A percentile compares a stretch with the other conserved stretches of the same genome.
These are phyloP conservation scores for Rhabditoides inermis DNA, from an alignment of 2,888 invertebrate species.

Conservation along the genomic window DNA sequence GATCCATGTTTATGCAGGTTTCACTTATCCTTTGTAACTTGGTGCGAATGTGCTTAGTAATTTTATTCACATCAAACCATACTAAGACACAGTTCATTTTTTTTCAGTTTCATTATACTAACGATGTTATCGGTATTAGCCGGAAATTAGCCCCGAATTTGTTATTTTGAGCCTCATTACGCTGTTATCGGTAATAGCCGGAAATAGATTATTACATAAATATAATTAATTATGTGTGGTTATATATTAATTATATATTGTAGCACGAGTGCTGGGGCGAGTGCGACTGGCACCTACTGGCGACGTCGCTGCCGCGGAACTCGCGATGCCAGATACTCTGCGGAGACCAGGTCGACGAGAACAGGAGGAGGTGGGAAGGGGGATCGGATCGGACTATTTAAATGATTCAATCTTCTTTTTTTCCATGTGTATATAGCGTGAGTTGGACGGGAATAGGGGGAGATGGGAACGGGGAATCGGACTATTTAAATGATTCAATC, in stretches of 20 bases:
- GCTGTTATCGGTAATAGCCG: neutral
- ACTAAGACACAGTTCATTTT: neutral
- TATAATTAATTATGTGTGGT: too few species aligned
- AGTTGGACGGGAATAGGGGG: too few species aligned
- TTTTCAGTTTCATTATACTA: neutral
- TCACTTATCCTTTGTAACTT: too few species aligned
- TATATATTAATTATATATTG: too few species aligned
- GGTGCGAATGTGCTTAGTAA: too few species aligned
- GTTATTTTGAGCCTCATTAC: neutral
- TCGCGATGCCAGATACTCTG: slow-evolving; percentile 45
- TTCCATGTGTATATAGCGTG: too few species aligned
- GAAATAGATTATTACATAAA: too few species aligned
- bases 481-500: too few species aligned
- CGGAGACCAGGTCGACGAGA: slow-evolving; percentile 38
- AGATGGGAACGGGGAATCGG: too few species aligned
- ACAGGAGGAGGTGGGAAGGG: slow-evolving; percentile 25
- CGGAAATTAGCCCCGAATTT: neutral
- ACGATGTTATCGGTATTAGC: neutral
- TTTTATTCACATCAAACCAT: too few species aligned
- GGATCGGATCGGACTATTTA: too few species aligned
- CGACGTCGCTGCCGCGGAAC: slow-evolving; percentile 38
- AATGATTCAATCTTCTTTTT: slow-evolving; percentile 2
- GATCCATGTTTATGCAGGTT: too few species aligned
- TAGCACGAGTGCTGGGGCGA: slow-evolving; percentile 45
- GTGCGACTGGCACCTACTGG: slow-evolving; percentile 46